Evolutionary conservation across 1,140 invertebrate species (phyloP).

Genomic region (Cardiocondyla obscurior): DNA sequence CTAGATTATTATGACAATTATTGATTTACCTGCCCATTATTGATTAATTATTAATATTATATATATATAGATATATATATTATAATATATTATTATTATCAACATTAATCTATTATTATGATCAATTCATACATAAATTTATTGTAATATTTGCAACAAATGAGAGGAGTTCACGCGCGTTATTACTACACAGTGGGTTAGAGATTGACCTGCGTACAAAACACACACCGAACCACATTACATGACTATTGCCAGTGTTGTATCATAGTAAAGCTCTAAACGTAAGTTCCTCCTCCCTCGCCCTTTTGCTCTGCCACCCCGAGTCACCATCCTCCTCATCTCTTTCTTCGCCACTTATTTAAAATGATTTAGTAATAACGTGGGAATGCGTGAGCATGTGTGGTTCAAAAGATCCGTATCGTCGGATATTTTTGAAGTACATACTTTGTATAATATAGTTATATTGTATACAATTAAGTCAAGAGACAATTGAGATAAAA

Average conservation of each 20-base stretch:
- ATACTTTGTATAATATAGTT: conserved; percentile 60
- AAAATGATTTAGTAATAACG: conserved; percentile 66
- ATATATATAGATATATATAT: no score
- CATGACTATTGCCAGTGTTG: conserved; percentile 79
- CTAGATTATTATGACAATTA: conserved; percentile 74
- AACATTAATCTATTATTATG: conserved; percentile 67
- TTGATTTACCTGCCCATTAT: conserved; percentile 70
- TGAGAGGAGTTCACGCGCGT: conserved; percentile 50
- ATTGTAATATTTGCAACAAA: conserved; percentile 79
- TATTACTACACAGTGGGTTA: conserved; percentile 50
- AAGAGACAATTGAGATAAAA: conserved; percentile 36
- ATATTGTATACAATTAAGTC: conserved; percentile 52
- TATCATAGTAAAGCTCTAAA: conserved; percentile 81
- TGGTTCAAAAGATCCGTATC: conserved; percentile 54
- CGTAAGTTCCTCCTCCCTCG: conserved; percentile 74
- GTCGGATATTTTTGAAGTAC: conserved; percentile 63
- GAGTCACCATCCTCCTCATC: neutral
- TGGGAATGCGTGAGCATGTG: conserved; percentile 36
- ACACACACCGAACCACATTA: conserved; percentile 57
- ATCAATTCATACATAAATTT: conserved; percentile 69
- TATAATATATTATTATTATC: conserved; percentile 66
- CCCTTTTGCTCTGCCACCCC: conserved; percentile 8
- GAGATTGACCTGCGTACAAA: conserved; percentile 37
- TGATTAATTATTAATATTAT: conserved; percentile 71
- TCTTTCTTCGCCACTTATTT: conserved; percentile 75